These are phyloP conservation scores for Drosophila hamatofila DNA, from an alignment of 2,888 invertebrate genomes.

Conservation along the genomic window DNA sequence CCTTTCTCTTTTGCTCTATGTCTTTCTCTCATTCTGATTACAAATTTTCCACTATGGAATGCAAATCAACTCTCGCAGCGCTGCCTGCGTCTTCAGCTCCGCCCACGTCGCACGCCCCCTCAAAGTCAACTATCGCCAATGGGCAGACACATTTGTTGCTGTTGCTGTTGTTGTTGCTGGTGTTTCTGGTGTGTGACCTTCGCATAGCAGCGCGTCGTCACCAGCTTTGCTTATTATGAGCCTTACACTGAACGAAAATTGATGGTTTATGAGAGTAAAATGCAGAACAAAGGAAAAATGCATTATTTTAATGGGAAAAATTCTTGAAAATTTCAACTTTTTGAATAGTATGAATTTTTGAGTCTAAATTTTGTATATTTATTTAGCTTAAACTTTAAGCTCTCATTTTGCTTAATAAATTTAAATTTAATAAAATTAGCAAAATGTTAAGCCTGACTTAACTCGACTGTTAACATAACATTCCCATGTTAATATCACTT, in stretches of 20 bases:
- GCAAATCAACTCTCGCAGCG: slow-evolving; percentile 18
- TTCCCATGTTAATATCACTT: background rate
- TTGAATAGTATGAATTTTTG: too few relatives aligned
- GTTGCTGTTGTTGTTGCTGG: slow-evolving; percentile 19
- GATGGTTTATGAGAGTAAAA: background rate
- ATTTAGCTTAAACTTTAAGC: background rate
- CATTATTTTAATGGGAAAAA: background rate
- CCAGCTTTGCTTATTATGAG: slow-evolving; percentile 65
- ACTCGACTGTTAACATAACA: background rate
- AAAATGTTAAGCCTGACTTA: background rate
- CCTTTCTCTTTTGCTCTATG: slow-evolving; percentile 33
- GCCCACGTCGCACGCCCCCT: slow-evolving; percentile 40
- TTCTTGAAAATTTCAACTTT: too few relatives aligned
- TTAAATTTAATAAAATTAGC: too few relatives aligned
- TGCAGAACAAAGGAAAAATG: background rate
- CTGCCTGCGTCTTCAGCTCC: slow-evolving; percentile 43
- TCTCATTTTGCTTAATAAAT: too few relatives aligned
- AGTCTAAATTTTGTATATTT: background rate
- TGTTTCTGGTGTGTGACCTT: slow-evolving; percentile 66
- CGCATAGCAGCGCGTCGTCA: slow-evolving; percentile 76
- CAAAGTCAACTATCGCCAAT: slow-evolving; percentile 35
- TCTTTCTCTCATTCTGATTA: slow-evolving; percentile 12
- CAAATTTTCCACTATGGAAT: slow-evolving; percentile 23
- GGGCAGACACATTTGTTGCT: slow-evolving; percentile 41
- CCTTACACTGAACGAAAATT: slow-evolving; percentile 40